Base-by-base conservation (phyloP, 1,140 invertebrate species). In the Polypedilum vanderplanki region DNA sequence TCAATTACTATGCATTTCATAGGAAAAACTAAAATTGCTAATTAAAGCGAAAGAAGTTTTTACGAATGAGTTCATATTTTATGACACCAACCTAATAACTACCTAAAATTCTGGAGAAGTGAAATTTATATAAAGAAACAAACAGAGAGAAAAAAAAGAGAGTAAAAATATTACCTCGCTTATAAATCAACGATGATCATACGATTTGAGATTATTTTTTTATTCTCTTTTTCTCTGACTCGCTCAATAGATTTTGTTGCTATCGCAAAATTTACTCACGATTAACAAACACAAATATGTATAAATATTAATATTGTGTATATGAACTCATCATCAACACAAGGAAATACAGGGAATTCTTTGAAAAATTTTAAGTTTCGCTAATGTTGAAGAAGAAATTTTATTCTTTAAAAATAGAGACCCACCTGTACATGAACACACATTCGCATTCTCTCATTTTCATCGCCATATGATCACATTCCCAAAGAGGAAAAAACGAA, bases 381-480 rank as follows among this genome's bases (percentile, higher is more conserved):
- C n/a, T 15, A 15, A 12, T 57, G 15, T 57, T 57, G 8, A 33
- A 33, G 24, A 33, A 57, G 41, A 8, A 15, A 46, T 12, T 57
- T n/a, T 57, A 4, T 57, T n/a, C 46, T 57, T 57, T 12, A n/a
- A 57, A 57, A n/a, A 57, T 57, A 12, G 10, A n/a, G 4, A n/a
- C n/a, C 46, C 12, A 57, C 46, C 46, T 57, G 46, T 57, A 57
- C n/a, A n/a, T 46, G n/a, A n/a, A 46, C 15, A 15, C 15, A n/a
- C 12, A 57, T 15, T 57, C 46, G 12, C 15, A 57, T 15, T 57
- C 46, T n/a, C n/a, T n/a, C 1, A 57, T 33, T n/a, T 9, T 8
- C 17, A 70, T 18, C 46, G 65, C 20, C 65, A 70, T 18, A 70
- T 70, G 65, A 70, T 70, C 65, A 70, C 17, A 70, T 20, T 22